Evolutionary conservation across 2,113 vertebrate species (phyloP).

Genomic region (Baryphthengus martii): DNA sequence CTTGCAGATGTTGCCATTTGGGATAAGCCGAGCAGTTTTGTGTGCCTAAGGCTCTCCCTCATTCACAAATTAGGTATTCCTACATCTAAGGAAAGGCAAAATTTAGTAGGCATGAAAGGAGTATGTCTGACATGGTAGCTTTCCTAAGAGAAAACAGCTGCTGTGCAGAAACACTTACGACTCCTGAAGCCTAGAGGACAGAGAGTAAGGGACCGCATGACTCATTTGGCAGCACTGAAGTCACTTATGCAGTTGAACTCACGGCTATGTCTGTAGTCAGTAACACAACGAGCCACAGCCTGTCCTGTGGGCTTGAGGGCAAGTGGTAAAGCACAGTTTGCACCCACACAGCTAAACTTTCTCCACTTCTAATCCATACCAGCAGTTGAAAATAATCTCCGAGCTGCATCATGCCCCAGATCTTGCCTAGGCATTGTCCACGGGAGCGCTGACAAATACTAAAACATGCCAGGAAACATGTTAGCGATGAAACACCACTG

Average conservation of each 20-base stretch:
- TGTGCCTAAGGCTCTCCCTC: not conserved
- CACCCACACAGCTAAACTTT: not conserved
- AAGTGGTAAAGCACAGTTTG: not conserved
- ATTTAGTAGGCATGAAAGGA: not conserved
- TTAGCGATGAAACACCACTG: accelerated
- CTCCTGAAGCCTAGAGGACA: not conserved
- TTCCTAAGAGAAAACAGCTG: not conserved
- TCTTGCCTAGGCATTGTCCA: not conserved
- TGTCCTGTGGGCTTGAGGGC: not conserved
- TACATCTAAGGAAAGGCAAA: not conserved
- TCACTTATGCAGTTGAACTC: not conserved
- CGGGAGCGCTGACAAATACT: not conserved
- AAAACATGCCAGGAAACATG: not conserved
- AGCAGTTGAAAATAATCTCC: not conserved
- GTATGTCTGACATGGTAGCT: not conserved
- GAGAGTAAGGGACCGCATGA: accelerated
- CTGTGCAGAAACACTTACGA: accelerated
- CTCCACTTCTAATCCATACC: not conserved
- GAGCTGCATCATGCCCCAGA: not conserved
- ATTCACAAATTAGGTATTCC: not conserved
- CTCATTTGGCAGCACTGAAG: not conserved
- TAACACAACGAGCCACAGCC: not conserved
- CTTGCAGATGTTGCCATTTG: not conserved
- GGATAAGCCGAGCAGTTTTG: not conserved
- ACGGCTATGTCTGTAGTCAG: accelerated